Evolutionary conservation across 2,888 invertebrate genomes (phyloP), one percentile per base, ranked within the genome.

Genomic region (Tigriopus californicus): DNA sequence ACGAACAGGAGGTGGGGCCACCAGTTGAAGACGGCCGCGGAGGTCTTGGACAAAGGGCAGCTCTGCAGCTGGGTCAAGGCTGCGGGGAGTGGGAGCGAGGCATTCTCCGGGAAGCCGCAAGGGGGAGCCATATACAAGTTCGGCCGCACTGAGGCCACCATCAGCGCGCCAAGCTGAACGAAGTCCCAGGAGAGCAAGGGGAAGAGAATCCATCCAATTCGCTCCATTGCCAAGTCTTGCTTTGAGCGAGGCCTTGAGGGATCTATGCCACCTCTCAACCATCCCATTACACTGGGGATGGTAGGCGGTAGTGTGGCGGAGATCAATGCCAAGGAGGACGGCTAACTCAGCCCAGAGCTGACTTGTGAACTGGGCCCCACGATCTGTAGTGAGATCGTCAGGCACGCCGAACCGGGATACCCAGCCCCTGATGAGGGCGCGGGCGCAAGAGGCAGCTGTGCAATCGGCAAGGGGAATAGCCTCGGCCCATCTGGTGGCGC

Each of bases 381-480:
- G 54, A 25, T 54, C 54, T 15, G n/a, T 41, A n/a, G 54, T 54
- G 5, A 54, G 13, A 41, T n/a, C n/a, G 11, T 18, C 22, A n/a
- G 54, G 40, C 3, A 3, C 4, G 15, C 40, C 40, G 12, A 41
- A 25, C n/a, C 33, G 41, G 4, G 41, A 5, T n/a, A 54, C 20
- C 54, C 54, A 54, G 20, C 54, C 54, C 18, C n/a, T 12, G 40
- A 54, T n/a, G 15, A 54, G 11, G 4, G 58, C 54, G 2, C 13
- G 15, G 1, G 41, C 57, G 1, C 68, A 67, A 1, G 69, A 68
- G 60, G 68, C 68, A 0, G 70, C 71, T 1, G 60, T 13, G n/a
- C 41, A 22, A n/a, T 42, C 40, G 4, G 13, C 18, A 18, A 60
- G 15, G 20, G 58, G 59, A 2, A n/a, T 15, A 13, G 22, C 60